Evolutionary conservation across 2,113 vertebrate species (phyloP).

Genomic region (Orthochromis malagaraziensis): DNA sequence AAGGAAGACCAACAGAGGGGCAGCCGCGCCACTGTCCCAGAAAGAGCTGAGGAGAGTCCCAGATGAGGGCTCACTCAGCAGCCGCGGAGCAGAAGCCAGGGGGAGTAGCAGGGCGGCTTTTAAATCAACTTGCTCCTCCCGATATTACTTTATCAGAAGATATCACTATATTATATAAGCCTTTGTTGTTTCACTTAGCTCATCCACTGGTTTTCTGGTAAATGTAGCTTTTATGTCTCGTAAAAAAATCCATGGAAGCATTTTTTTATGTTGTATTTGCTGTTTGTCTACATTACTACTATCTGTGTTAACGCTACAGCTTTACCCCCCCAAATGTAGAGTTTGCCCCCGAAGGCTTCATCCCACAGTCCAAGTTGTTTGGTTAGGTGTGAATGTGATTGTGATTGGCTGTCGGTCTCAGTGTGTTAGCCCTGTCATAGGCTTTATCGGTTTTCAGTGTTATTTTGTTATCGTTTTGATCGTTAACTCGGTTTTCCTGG

Average conservation of each 20-base stretch:
- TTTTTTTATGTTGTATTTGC: neutral
- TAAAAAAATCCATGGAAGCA: neutral
- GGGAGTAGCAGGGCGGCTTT: accelerated
- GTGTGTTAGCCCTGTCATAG: accelerated
- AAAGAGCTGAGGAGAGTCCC: too few relatives aligned
- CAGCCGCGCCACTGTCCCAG: too few relatives aligned
- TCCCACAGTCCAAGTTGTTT: neutral
- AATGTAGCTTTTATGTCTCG: neutral
- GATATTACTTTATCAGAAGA: neutral
- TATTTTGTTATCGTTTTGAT: too few relatives aligned
- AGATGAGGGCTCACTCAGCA: too few relatives aligned
- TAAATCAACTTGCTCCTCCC: neutral
- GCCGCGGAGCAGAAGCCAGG: too few relatives aligned
- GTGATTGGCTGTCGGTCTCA: neutral
- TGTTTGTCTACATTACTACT: neutral
- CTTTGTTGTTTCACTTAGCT: accelerated
- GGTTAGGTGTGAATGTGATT: neutral
- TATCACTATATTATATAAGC: neutral
- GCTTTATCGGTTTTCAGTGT: neutral
- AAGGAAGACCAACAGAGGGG: too few relatives aligned
- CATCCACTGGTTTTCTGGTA: neutral
- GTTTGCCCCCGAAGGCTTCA: accelerated
- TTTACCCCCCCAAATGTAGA: neutral
- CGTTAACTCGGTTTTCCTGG: too few relatives aligned
- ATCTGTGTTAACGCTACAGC: neutral